Conservation (phyloP, 2,113 vertebrate species). For the Clarias gariepinus region DNA sequence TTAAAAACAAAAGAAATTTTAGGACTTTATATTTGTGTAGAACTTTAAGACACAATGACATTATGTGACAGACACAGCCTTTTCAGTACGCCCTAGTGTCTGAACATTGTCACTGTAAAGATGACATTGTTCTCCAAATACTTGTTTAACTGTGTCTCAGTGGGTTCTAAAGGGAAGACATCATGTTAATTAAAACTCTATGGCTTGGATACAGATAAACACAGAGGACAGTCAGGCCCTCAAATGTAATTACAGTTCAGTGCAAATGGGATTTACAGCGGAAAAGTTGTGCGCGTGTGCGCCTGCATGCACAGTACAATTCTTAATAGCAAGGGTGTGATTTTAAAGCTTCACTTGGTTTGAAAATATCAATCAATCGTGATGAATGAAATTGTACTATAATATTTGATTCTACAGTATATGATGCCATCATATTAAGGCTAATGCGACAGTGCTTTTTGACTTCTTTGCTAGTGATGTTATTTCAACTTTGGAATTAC, state of each 20-base stretch:
- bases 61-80: background rate
- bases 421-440: background rate
- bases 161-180: conserved; percentile 24
- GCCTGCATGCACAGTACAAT: conserved; percentile 14
- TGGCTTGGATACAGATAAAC: conserved; percentile 27
- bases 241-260: conserved; percentile 52
- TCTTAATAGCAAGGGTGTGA: background rate
- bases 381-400: too few species aligned
- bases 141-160: conserved; percentile 3
- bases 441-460: background rate
- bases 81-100: background rate
- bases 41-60: background rate
- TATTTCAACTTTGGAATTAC: background rate
- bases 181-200: conserved; percentile 47
- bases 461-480: background rate
- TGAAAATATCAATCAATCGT: background rate
- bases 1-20: background rate
- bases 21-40: background rate
- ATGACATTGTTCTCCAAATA: background rate
- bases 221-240: conserved; percentile 29
- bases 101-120: background rate
- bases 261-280: conserved; percentile 36
- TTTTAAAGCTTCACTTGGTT: background rate
- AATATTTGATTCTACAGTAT: background rate
- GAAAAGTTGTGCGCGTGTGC: background rate